A percentile compares a stretch with the other conserved stretches of the same genome.
phyloP scores from a whole-genome alignment of 2,888 invertebrate species.

The Mythimna pallens region DNA sequence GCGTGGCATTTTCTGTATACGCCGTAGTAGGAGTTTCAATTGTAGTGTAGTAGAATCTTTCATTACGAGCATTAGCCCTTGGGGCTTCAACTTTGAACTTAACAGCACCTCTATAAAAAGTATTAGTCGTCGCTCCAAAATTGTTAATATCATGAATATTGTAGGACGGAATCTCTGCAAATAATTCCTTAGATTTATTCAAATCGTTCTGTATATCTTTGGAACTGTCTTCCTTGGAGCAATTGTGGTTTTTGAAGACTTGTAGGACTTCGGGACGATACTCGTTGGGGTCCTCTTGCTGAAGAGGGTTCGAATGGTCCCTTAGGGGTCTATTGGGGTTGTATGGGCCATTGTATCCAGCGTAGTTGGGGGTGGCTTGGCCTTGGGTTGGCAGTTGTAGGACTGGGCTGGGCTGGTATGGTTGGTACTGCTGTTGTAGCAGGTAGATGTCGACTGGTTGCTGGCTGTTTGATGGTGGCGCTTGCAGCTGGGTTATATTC shows the following conservation, averaged over 20 bases:
- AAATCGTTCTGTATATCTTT: constrained; percentile 69
- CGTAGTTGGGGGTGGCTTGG: constrained; percentile 63
- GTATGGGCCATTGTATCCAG: constrained; percentile 51
- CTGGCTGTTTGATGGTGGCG: constrained; percentile 44
- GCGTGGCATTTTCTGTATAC: constrained; percentile 66
- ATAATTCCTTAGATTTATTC: constrained; percentile 71
- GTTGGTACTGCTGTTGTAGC: constrained; percentile 77
- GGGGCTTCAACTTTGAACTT: constrained; percentile 79
- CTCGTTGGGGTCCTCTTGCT: constrained; percentile 73
- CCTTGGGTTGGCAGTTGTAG: constrained; percentile 66
- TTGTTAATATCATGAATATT: constrained; percentile 75
- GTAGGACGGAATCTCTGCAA: constrained; percentile 72
- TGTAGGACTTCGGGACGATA: constrained; percentile 75
- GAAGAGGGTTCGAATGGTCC: constrained; percentile 70
- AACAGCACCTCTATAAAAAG: constrained; percentile 76
- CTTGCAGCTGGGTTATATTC: constrained; percentile 53
- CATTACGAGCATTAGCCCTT: constrained; percentile 77
- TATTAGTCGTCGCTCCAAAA: constrained; percentile 78
- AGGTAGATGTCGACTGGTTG: constrained; percentile 78
- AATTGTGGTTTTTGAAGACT: constrained; percentile 85
- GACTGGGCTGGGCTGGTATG: constrained; percentile 44
- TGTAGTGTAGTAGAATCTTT: constrained; percentile 79
- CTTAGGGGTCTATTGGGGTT: constrained; percentile 18
- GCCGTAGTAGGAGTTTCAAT: constrained; percentile 66
- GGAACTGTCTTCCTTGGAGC: constrained; percentile 70